A percentile compares a stretch with the other conserved stretches of the same genome.
phyloP scores from a whole-genome alignment of 2,797 vertebrate species.

The Pristis pectinata region DNA sequence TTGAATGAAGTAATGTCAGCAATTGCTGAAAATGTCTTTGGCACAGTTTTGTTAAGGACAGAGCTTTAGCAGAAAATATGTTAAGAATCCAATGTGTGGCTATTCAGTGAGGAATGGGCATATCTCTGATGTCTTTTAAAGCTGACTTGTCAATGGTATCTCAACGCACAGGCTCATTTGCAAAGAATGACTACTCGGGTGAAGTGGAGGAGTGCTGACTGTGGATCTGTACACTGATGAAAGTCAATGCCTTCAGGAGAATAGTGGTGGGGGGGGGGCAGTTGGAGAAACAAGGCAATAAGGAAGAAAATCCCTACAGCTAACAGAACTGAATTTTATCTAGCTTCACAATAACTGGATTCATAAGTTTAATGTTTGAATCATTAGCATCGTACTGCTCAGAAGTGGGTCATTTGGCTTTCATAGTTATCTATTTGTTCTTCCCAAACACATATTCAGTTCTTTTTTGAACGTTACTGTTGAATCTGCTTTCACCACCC shows the following conservation, averaged over 20 bases:
- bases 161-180: background rate
- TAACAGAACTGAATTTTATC: background rate
- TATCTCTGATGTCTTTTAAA: background rate
- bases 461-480: background rate
- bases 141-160: background rate
- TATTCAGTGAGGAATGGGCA: too few species aligned
- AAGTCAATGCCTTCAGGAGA: background rate
- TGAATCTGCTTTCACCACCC: background rate
- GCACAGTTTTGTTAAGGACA: background rate
- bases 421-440: background rate
- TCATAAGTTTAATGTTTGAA: background rate
- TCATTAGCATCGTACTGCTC: background rate
- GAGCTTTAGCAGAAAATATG: too few species aligned
- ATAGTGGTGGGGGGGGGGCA: too few species aligned
- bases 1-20: background rate
- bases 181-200: background rate
- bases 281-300: too few species aligned
- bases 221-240: background rate
- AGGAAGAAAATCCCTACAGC: too few species aligned
- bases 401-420: too few species aligned
- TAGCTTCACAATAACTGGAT: background rate
- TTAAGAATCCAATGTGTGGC: background rate
- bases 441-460: background rate
- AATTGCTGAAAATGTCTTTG: background rate
- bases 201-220: background rate